Evolutionary conservation across 2,797 vertebrate species (phyloP).

Genomic region (Eidolon dupreanum): DNA sequence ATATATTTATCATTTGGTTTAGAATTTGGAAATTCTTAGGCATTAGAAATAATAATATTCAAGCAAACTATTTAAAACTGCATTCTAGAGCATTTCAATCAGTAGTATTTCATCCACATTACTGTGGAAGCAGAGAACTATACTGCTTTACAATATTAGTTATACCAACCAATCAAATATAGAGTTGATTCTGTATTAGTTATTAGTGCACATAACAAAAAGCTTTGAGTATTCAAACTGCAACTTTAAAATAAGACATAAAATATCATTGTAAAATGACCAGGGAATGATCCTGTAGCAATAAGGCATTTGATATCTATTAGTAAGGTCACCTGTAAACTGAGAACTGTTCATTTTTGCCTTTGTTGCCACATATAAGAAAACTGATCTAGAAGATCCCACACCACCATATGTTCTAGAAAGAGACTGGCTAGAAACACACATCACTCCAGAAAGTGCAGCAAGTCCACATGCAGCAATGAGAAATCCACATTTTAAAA

Average conservation of each 20-base stretch:
- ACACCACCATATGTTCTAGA: neutral
- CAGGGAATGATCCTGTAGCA: neutral
- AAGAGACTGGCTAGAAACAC: neutral
- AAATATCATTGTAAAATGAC: neutral
- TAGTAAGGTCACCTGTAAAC: neutral
- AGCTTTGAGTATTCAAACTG: neutral
- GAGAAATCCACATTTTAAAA: neutral
- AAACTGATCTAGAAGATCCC: neutral
- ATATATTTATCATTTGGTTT: neutral
- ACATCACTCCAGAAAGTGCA: neutral
- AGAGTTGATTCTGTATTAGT: neutral
- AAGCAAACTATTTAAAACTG: neutral
- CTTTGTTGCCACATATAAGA: neutral
- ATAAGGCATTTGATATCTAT: neutral
- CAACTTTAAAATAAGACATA: neutral
- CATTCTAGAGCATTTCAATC: neutral
- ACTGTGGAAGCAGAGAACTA: neutral
- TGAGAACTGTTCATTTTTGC: neutral
- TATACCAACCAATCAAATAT: neutral
- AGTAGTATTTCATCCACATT: neutral
- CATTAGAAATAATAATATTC: neutral
- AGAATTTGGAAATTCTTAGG: neutral
- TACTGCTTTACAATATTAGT: neutral
- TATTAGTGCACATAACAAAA: neutral
- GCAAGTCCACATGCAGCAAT: accelerated